Evolutionary conservation across 2,888 invertebrate species (phyloP).

Genomic region (Xylophagus ater): DNA sequence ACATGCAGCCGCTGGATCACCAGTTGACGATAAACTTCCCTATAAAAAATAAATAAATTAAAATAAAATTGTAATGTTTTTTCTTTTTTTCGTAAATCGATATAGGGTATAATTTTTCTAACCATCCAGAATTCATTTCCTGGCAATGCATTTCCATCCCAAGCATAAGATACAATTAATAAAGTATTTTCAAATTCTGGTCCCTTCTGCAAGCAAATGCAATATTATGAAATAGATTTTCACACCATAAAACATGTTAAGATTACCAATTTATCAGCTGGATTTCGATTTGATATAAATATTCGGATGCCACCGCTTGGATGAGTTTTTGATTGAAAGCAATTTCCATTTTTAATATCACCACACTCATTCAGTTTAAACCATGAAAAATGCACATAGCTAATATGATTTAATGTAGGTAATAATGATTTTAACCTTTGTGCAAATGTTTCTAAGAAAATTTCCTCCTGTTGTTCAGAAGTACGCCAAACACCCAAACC

Average conservation of each 20-base stretch:
- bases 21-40: conserved; percentile 31
- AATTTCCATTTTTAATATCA: conserved; percentile 40
- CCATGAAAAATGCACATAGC: conserved; percentile 56
- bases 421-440: conserved; percentile 45
- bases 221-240: not conserved
- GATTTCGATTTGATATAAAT: conserved; percentile 45
- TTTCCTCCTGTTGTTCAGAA: conserved; percentile 48
- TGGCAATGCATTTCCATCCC: conserved; percentile 62
- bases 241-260: too few species aligned
- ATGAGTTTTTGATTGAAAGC: conserved; percentile 25
- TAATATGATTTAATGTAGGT: conserved; percentile 42
- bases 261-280: conserved; percentile 41
- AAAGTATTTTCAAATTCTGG: conserved; percentile 41
- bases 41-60: not conserved
- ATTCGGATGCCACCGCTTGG: conserved; percentile 41
- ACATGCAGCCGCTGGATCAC: conserved; percentile 49
- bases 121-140: conserved; percentile 63
- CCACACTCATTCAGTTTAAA: conserved; percentile 42
- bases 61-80: too few species aligned
- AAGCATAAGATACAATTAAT: conserved; percentile 56
- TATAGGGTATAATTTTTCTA: conserved; percentile 14
- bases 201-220: not conserved
- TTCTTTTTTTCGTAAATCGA: too few species aligned
- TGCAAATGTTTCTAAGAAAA: conserved; percentile 53
- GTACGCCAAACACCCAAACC: conserved; percentile 57